Conservation (phyloP, 2,797 vertebrate genomes). For the Gambelia wislizenii region DNA sequence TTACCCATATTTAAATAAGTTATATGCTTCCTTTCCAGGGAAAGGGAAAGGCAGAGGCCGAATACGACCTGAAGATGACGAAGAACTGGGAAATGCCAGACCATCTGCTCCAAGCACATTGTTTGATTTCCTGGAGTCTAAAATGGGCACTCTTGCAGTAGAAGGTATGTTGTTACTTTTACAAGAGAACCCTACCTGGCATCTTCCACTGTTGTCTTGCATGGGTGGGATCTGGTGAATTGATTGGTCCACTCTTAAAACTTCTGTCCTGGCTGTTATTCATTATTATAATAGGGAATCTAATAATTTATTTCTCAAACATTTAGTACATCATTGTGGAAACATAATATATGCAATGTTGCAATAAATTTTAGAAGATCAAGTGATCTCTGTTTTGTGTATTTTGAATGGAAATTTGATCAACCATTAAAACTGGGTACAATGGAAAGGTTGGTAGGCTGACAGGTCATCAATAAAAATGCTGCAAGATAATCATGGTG, state of each 20-base stretch:
- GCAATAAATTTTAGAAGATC: not conserved
- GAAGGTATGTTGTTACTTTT: constrained; percentile 83
- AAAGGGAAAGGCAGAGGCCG: constrained; percentile 92
- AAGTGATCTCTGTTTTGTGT: not conserved
- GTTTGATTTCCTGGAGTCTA: constrained; percentile 98
- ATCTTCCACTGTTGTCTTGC: not conserved
- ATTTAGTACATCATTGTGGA: too few species aligned
- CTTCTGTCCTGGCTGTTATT: not conserved
- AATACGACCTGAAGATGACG: constrained; percentile 89
- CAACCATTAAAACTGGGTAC: not conserved
- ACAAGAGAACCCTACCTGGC: not conserved
- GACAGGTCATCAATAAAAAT: not conserved
- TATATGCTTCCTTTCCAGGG: constrained; percentile 72
- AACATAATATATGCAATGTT: too few species aligned
- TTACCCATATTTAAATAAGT: not conserved
- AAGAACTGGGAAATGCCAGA: constrained; percentile 89
- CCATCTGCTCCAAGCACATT: constrained; percentile 97
- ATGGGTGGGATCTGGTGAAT: not conserved
- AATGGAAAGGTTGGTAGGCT: not conserved
- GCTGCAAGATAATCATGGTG: not conserved
- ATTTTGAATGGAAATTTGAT: not conserved
- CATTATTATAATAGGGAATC: too few species aligned
- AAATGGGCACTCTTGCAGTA: constrained; percentile 94
- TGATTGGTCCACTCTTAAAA: not conserved
- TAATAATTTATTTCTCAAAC: too few species aligned